Evolutionary conservation across 2,888 invertebrate genomes (phyloP).

Genomic region (Hylaea fasciaria): DNA sequence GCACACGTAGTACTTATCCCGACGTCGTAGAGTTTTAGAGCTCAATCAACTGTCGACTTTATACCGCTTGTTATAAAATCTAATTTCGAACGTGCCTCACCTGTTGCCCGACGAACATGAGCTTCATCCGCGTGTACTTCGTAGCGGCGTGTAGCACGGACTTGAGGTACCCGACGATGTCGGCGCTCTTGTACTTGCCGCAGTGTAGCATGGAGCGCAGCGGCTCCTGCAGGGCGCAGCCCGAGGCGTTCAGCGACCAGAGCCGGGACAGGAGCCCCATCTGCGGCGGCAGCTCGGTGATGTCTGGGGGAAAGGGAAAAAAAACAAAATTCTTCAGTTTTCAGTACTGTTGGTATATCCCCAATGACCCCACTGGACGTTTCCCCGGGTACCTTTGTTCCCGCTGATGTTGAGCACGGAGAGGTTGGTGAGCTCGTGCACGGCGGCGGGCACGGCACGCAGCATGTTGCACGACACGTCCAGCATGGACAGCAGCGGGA

Average conservation of each 20-base stretch:
- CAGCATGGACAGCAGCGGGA: constrained; percentile 97
- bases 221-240: constrained; percentile 95
- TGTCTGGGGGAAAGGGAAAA: constrained; percentile 77
- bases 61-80: neutral
- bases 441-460: constrained; percentile 90
- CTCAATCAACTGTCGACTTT: too few relatives aligned
- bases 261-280: constrained; percentile 97
- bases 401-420: constrained; percentile 97
- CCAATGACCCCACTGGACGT: too few relatives aligned
- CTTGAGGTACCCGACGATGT: constrained; percentile 96
- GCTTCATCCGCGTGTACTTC: constrained; percentile 97
- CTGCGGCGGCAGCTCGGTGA: constrained; percentile 95
- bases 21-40: too few relatives aligned
- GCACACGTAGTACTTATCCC: too few relatives aligned
- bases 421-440: constrained; percentile 93
- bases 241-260: constrained; percentile 97
- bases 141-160: constrained; percentile 93
- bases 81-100: constrained; percentile 42
- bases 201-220: constrained; percentile 94
- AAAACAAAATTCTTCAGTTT: neutral
- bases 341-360: too few relatives aligned
- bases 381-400: constrained; percentile 85
- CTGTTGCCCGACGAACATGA: constrained; percentile 98
- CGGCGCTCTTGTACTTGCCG: constrained; percentile 97
- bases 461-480: constrained; percentile 95